phyloP scores from a whole-genome alignment of 37 sponge, comb jelly and placozoan species.

The Amphimedon queenslandica region DNA sequence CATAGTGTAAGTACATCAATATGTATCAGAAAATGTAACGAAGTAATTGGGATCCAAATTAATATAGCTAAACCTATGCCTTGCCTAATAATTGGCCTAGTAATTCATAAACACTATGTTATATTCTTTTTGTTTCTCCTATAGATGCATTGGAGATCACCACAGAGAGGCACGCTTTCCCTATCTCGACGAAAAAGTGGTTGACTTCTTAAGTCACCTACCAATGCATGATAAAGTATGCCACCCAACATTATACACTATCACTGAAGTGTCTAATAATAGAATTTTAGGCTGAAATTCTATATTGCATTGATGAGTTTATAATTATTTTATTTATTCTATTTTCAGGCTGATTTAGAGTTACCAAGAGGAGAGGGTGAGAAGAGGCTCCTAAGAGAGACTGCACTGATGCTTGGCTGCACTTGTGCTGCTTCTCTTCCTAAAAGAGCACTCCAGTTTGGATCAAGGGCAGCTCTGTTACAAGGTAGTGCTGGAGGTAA shows the following conservation, averaged over 20 bases:
- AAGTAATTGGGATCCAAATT: no score
- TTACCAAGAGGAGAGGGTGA: constrained; percentile 91
- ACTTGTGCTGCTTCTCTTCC: constrained; percentile 50
- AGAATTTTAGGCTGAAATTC: background rate
- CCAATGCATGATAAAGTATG: constrained; percentile 84
- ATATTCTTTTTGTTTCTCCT: background rate
- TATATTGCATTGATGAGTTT: no score
- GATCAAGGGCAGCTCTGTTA: constrained; percentile 83
- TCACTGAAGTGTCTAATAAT: background rate
- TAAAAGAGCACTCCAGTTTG: constrained; percentile 98
- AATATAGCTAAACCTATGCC: no score
- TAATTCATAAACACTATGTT: no score
- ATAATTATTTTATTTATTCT: background rate
- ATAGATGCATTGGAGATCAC: constrained; percentile 88
- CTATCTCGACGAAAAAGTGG: constrained; percentile 93
- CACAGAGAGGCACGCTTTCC: constrained; percentile 91
- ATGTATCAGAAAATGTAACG: no score
- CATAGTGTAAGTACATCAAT: no score
- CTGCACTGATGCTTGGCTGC: constrained; percentile 75
- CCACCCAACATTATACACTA: background rate
- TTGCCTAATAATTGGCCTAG: no score
- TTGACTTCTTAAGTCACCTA: constrained; percentile 70
- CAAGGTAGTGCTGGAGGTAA: constrained; percentile 54
- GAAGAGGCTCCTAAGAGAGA: constrained; percentile 86
- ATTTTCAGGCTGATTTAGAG: constrained; percentile 68